Percentiles rank a stretch among this genome's conserved stretches.
Conservation (phyloP, 2,113 vertebrate species). For the Thamnophis sirtalis region DNA sequence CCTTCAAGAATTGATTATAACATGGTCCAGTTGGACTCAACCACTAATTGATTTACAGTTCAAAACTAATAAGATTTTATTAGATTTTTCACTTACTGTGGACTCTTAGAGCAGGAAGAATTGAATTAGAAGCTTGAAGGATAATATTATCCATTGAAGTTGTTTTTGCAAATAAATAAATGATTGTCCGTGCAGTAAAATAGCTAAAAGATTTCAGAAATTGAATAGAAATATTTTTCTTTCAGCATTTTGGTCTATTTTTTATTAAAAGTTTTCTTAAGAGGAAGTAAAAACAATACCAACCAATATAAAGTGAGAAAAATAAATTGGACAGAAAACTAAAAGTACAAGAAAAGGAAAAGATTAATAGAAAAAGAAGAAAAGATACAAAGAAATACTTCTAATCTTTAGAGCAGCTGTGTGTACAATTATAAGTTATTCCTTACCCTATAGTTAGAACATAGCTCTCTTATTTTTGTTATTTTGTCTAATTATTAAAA, state of each 20-base stretch:
- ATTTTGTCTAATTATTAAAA: background rate
- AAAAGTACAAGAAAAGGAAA: too few species aligned
- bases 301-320: background rate
- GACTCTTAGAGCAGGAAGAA: conserved; percentile 47
- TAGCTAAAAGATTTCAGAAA: conserved; percentile 5
- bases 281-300: background rate
- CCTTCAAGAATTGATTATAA: background rate
- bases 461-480: background rate
- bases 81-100: conserved; percentile 46
- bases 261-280: background rate
- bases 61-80: conserved; percentile 51
- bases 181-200: conserved; percentile 17
- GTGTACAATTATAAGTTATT: background rate
- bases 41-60: conserved; percentile 40
- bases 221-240: conserved; percentile 23
- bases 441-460: background rate
- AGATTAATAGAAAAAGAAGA: background rate
- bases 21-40: conserved; percentile 40
- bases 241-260: conserved; percentile 18
- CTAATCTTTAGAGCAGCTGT: background rate
- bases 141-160: conserved; percentile 18
- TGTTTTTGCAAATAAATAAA: conserved; percentile 48
- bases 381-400: background rate
- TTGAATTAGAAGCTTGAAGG: conserved; percentile 47
- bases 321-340: background rate